These are phyloP conservation scores for Xenopus petersii DNA, from an alignment of 2,797 vertebrate genomes.

Conservation along the genomic window DNA sequence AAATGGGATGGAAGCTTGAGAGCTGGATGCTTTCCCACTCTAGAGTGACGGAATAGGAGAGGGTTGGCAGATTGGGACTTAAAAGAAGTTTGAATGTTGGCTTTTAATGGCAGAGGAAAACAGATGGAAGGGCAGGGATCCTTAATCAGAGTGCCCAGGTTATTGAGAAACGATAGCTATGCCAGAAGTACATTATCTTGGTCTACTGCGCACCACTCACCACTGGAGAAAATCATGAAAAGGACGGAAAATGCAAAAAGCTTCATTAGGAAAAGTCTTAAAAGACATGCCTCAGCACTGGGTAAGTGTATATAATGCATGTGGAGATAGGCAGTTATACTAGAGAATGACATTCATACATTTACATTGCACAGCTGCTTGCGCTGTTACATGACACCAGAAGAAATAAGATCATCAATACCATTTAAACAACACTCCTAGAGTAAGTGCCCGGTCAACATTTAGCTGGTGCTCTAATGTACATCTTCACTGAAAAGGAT, in stretches of 20 bases:
- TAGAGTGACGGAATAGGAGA: conserved; percentile 2
- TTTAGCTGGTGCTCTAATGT: too few relatives aligned
- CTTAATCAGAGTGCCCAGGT: conserved; percentile 7
- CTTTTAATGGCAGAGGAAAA: conserved; percentile 1
- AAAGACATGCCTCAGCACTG: conserved; percentile 6
- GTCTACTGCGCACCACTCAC: conserved; percentile 7
- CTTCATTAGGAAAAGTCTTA: conserved; percentile 25
- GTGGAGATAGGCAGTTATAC: too few relatives aligned
- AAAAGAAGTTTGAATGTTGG: conserved; percentile 2
- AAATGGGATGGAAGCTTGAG: conserved; percentile 19
- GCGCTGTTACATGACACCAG: too few relatives aligned
- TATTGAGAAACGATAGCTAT: conserved; percentile 7
- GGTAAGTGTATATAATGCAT: conserved; percentile 24
- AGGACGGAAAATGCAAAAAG: conserved; percentile 2
- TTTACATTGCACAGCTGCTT: too few relatives aligned
- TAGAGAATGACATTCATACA: too few relatives aligned
- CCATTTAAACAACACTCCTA: too few relatives aligned
- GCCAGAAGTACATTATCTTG: conserved; percentile 7
- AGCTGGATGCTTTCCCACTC: conserved; percentile 24
- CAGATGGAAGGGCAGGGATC: conserved; percentile 19
- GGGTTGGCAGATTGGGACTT: background rate
- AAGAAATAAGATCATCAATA: too few relatives aligned
- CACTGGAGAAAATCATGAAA: conserved; percentile 9
- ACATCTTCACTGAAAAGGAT: too few relatives aligned
- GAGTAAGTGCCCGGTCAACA: too few relatives aligned